Percentiles rank a stretch among this genome's conserved stretches.
Evolutionary conservation across 2,888 invertebrate species (phyloP).

Genomic region (Plebejus argus): DNA sequence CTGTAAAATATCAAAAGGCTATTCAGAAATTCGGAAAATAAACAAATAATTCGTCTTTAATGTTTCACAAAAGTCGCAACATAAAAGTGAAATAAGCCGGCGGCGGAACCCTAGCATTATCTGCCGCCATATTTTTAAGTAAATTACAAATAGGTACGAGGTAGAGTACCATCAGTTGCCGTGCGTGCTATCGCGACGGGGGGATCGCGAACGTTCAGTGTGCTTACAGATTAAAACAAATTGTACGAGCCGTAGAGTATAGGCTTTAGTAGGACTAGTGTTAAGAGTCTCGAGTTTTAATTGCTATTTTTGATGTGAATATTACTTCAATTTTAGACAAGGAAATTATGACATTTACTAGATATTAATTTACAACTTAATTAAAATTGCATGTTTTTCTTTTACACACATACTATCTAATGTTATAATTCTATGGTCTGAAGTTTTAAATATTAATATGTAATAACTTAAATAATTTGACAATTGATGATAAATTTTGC

Average conservation of each 20-base stretch:
- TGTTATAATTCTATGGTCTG: too few species aligned
- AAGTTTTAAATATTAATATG: too few species aligned
- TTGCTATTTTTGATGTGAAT: too few species aligned
- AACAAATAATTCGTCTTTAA: background rate
- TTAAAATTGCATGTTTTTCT: too few species aligned
- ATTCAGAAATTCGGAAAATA: conserved; percentile 8
- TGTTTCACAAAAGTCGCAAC: conserved; percentile 36
- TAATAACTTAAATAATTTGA: too few species aligned
- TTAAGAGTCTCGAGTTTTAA: too few species aligned
- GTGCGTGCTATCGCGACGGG: conserved; percentile 73
- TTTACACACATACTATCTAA: too few species aligned
- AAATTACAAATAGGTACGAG: conserved; percentile 78
- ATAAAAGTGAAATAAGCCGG: conserved; percentile 51
- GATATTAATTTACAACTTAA: too few species aligned
- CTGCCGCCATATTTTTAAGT: conserved; percentile 76
- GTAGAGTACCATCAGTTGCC: conserved; percentile 67
- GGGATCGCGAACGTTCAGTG: conserved; percentile 66
- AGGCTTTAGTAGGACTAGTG: conserved; percentile 1
- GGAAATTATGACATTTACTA: too few species aligned
- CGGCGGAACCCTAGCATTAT: conserved; percentile 63
- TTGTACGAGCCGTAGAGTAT: conserved; percentile 46
- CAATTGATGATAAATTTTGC: too few species aligned
- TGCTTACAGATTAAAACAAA: conserved; percentile 54
- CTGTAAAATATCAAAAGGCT: background rate
- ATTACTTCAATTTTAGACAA: too few species aligned